Base-by-base conservation (phyloP, 2,797 vertebrate genomes). In the Knipowitschia caucasica region DNA sequence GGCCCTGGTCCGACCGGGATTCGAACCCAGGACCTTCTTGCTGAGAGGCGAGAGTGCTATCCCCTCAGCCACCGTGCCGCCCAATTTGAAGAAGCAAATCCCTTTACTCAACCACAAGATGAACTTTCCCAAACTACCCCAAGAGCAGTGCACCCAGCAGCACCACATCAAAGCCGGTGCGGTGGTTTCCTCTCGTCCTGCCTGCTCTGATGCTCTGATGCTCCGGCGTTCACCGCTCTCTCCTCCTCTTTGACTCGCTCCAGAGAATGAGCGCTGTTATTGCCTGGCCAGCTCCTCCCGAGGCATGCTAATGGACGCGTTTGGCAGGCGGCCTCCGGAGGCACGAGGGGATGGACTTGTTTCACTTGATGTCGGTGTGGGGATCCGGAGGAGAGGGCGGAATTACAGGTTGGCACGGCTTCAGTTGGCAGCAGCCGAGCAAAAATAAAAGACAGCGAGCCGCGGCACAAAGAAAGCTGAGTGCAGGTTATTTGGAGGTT, bases 261-360 rank as follows among this genome's bases (percentile, higher is more conserved):
- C n/a, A 43, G 70, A 63, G 77, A 83, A 77, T 69, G 77, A 82
- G 77, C 73, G 65, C 21, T 46, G 64, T 78, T 82, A 75, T 78
- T 82, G 78, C 82, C 73, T 60, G 62, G 77, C 62, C 35, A 11
- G 45, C 62, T 75, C 71, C 83, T 81, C 81, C 45, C 29, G 75
- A 78, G 81, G 67, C 71, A 80, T 77, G 80, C 80, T 84, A 84
- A 86, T 86, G 76, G 78, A 80, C 81, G 67, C 58, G 62, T 87
- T 85, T 84, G 83, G 80, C 73, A 80, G 75, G 75, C 45, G 59
- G 75, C 75, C 83, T 80, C 71, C n/a, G 47, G 66, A 80, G 78
- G 75, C 75, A 71, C 69, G 78, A 81, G 71, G 77, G 77, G 77
- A 84, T 80, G 81, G 82, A 82, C 80, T 81, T 83, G 81, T 85